A percentile compares a stretch with the other conserved stretches of the same genome.
phyloP scores from a whole-genome alignment of 2,888 invertebrate genomes.

The Thymelicus lineola region DNA sequence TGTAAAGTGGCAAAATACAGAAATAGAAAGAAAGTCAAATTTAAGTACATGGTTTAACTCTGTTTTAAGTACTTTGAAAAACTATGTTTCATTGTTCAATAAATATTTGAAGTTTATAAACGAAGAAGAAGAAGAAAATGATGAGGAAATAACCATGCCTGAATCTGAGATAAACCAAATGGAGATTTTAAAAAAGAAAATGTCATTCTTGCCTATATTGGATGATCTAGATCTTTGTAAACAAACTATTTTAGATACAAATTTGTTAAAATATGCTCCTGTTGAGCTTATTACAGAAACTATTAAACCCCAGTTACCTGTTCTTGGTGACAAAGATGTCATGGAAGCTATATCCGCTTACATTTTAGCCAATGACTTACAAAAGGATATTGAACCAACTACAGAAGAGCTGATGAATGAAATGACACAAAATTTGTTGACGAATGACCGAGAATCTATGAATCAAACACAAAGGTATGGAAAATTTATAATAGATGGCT shows the following conservation, averaged over 20 bases:
- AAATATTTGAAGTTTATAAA: constrained; percentile 31
- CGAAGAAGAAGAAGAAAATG: constrained; percentile 28
- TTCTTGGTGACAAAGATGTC: constrained; percentile 77
- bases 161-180: constrained; percentile 44
- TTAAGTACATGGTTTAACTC: constrained; percentile 69
- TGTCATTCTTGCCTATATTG: constrained; percentile 61
- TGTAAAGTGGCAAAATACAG: constrained; percentile 64
- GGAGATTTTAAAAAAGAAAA: constrained; percentile 46
- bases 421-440: constrained; percentile 63
- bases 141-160: constrained; percentile 25
- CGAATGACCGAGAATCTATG: constrained; percentile 63
- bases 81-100: constrained; percentile 56
- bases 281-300: constrained; percentile 52
- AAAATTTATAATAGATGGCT: constrained; percentile 87
- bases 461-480: constrained; percentile 63
- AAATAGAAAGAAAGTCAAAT: constrained; percentile 61
- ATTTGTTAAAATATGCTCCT: constrained; percentile 68
- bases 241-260: constrained; percentile 49
- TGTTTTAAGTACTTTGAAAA: constrained; percentile 47
- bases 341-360: constrained; percentile 64
- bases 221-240: constrained; percentile 60
- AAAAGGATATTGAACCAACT: constrained; percentile 71
- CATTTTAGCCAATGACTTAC: constrained; percentile 68
- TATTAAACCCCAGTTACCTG: constrained; percentile 64
- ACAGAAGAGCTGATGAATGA: constrained; percentile 72